These are phyloP conservation scores for Branchipolynoe longqiensis DNA, from an alignment of 2,888 invertebrate genomes.

Conservation along the genomic window DNA sequence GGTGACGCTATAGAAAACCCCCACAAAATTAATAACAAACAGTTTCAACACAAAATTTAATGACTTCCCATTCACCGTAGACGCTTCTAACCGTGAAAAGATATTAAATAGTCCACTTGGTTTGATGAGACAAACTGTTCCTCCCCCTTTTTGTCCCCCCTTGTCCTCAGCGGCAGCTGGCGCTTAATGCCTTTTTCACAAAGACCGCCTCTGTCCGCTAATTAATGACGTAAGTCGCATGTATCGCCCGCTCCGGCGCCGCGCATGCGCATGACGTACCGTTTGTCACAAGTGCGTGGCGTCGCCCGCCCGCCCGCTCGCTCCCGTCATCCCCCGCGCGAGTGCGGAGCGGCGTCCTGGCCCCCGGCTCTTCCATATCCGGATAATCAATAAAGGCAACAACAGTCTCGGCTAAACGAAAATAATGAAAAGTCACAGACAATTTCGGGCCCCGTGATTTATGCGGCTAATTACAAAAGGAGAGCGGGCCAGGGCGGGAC, in stretches of 20 bases:
- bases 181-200: conserved; percentile 1
- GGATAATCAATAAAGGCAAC: conserved; percentile 48
- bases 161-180: conserved; percentile 27
- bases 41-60: no score
- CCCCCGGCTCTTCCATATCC: no score
- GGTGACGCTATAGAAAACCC: no score
- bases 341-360: conserved; percentile 18
- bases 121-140: conserved; percentile 2
- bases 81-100: no score
- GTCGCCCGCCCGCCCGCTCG: no score
- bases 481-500: conserved; percentile 3
- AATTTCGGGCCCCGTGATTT: conserved; percentile 39
- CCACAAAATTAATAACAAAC: no score
- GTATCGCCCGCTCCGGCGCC: background rate
- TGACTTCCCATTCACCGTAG: no score
- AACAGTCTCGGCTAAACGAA: conserved; percentile 45
- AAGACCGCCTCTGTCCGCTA: conserved; percentile 8
- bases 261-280: conserved; percentile 40
- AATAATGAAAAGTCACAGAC: conserved; percentile 51
- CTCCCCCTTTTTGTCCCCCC: background rate
- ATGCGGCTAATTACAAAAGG: conserved; percentile 48
- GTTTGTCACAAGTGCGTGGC: conserved; percentile 40
- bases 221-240: conserved; percentile 38
- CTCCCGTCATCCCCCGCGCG: conserved; percentile 35
- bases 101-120: conserved; percentile 1